Base-by-base conservation (phyloP, 2,113 vertebrate genomes). In the Etheostoma cragini region DNA sequence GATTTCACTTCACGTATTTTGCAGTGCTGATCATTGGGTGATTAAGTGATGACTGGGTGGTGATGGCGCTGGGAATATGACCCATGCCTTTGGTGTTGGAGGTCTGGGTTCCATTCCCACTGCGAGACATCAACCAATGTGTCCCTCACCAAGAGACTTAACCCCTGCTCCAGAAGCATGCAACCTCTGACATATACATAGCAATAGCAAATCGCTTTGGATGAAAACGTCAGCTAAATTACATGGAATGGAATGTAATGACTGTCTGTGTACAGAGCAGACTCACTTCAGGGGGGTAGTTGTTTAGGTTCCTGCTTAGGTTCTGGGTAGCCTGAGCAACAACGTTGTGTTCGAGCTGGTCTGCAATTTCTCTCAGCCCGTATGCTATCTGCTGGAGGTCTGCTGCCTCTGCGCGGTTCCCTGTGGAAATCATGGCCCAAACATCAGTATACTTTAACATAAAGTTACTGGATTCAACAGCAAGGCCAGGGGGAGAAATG, bases 311-410 rank as follows among this genome's bases (percentile, higher is more conserved):
- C 21, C 56, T 89, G 12, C 56, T 52, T 57, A 96, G 89, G 78
- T 81, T 91, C 19, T 66, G 82, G 0, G 91, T 87, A 0, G 91
- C 93, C 58, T 30, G 87, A 30, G 81, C 70, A 42, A 95, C 65
- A 8, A 93, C 22, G 0, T 4, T 57, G 0, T 66, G 81, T 50
- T 95, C 87, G n/a, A 96, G 19, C 38, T 87, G 87, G n/a, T 85
- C 91, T 3, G 94, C 94, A 2, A 96, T 94, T 1, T 80, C 64
- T 42, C 86, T 89, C 19, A 96, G 77, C 0, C 47, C 87, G 0
- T 58, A 82, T 19, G 90, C 93, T 8, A 95, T 53, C 1, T 65
- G 75, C 19, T 79, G 90, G 21, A 91, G 0, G 7, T 33, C 83
- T 2, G 24, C 86, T n/a, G 50, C 89, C 4, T 83, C 79, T 8